These are phyloP conservation scores for Rafetus swinhoei DNA, from an alignment of 2,113 vertebrate species.

Conservation along the genomic window DNA sequence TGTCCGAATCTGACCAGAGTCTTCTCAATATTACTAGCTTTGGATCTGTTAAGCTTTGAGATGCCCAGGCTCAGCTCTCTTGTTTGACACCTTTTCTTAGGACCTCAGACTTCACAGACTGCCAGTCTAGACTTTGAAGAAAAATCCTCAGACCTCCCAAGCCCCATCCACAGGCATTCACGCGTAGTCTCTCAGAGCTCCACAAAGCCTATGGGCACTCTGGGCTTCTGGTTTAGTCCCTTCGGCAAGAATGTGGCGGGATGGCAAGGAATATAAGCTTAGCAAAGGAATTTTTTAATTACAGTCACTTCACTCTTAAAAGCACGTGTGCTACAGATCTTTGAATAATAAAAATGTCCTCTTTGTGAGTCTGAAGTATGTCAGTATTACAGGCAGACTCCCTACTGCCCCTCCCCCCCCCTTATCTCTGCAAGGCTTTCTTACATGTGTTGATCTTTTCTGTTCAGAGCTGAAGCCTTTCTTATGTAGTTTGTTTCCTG, in stretches of 20 bases:
- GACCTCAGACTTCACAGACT: accelerated
- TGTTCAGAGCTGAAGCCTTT: neutral
- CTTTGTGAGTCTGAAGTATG: neutral
- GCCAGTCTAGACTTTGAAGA: neutral
- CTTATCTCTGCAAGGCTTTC: neutral
- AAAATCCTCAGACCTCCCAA: neutral
- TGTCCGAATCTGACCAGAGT: neutral
- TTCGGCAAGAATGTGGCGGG: neutral
- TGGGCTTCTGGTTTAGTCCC: neutral
- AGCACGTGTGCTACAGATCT: neutral
- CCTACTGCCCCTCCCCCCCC: neutral
- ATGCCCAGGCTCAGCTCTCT: neutral
- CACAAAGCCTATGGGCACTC: neutral
- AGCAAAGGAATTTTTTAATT: neutral
- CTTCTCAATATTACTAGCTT: neutral
- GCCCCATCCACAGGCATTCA: neutral
- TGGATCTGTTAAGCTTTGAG: neutral
- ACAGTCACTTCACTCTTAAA: neutral
- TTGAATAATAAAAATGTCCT: neutral
- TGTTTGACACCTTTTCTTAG: neutral
- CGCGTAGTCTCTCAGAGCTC: neutral
- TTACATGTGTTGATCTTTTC: neutral
- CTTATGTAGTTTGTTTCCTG: neutral
- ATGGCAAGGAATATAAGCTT: neutral
- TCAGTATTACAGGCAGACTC: neutral